Evolutionary conservation across 2,113 vertebrate genomes (phyloP).

Genomic region (Carollia perspicillata): DNA sequence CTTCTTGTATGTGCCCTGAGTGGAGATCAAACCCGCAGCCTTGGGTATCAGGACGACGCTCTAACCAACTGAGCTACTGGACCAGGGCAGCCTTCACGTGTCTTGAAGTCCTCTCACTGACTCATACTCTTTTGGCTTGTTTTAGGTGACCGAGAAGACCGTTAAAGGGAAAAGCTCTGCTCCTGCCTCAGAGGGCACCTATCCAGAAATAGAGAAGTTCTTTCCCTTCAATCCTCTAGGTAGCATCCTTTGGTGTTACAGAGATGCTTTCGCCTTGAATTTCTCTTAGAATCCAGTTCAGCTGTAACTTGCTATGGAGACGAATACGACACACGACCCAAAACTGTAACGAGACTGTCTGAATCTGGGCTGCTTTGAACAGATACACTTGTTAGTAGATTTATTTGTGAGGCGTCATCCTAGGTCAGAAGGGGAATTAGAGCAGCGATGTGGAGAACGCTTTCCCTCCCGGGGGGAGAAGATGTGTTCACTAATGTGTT

Average conservation of each 20-base stretch:
- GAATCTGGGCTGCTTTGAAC: neutral
- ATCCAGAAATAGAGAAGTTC: conserved; percentile 85
- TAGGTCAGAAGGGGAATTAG: neutral
- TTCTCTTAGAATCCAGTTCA: neutral
- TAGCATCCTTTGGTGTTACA: conserved; percentile 55
- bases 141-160: conserved; percentile 68
- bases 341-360: neutral
- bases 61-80: too few relatives aligned
- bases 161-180: conserved; percentile 55
- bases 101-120: neutral
- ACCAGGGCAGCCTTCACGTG: neutral
- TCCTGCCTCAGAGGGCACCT: conserved; percentile 75
- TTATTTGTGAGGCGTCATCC: neutral
- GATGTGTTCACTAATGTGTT: neutral
- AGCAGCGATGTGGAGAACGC: neutral
- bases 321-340: neutral
- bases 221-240: conserved; percentile 82
- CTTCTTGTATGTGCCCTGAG: too few relatives aligned
- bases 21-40: too few relatives aligned
- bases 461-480: neutral
- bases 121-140: conserved; percentile 6
- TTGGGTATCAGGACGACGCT: too few relatives aligned
- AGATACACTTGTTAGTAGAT: neutral
- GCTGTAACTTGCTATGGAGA: neutral
- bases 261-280: neutral